Evolutionary conservation across 2,888 invertebrate species (phyloP).

Genomic region (Apodemia mormo): DNA sequence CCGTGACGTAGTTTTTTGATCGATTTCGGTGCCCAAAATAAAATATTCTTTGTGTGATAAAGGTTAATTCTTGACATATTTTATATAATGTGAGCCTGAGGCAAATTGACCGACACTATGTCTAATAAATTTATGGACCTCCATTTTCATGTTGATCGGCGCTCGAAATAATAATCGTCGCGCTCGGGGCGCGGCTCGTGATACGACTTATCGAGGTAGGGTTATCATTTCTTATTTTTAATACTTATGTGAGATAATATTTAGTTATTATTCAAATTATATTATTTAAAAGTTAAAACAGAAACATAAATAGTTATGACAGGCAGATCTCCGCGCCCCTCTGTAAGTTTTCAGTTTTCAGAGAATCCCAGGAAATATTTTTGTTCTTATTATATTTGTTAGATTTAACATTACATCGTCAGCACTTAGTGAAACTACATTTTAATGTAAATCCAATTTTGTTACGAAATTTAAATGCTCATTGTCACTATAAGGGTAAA

Average conservation of each 20-base stretch:
- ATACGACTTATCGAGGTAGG: slow-evolving; percentile 30
- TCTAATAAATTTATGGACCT: slow-evolving; percentile 81
- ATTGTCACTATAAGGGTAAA: no score
- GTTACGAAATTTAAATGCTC: no score
- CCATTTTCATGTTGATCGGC: slow-evolving; percentile 80
- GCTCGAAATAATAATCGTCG: slow-evolving; percentile 79
- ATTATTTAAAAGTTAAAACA: no score
- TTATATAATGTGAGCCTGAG: slow-evolving; percentile 76
- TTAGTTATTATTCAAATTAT: no score
- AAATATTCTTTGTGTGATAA: slow-evolving; percentile 72
- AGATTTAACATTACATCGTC: no score
- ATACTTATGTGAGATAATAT: neutral
- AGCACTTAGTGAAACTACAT: no score
- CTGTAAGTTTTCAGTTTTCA: no score
- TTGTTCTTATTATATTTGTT: no score
- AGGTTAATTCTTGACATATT: slow-evolving; percentile 80
- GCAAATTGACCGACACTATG: slow-evolving; percentile 76
- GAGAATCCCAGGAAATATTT: no score
- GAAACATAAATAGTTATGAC: no score
- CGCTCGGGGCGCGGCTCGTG: slow-evolving; percentile 68
- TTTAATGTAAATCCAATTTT: no score
- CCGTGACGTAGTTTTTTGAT: slow-evolving; percentile 49
- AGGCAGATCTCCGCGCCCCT: no score
- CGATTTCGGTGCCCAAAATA: slow-evolving; percentile 49
- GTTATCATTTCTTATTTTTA: slow-evolving; percentile 24